These are phyloP conservation scores for Tinea trinotella DNA, from an alignment of 2,888 invertebrate species.

Conservation along the genomic window DNA sequence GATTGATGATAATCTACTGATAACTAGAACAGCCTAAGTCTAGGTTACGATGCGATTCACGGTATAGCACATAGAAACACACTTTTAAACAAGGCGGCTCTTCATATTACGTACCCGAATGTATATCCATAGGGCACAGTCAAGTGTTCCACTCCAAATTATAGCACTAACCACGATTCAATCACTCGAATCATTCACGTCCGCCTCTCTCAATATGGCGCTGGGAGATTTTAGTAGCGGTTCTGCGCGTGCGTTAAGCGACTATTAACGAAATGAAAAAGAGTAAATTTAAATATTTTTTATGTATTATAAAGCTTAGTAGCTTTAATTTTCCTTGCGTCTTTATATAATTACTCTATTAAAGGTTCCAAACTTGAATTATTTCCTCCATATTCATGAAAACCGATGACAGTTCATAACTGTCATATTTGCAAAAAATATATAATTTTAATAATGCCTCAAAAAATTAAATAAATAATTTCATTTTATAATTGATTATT, in stretches of 20 bases:
- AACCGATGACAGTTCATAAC: conserved; percentile 42
- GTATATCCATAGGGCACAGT: conserved; percentile 74
- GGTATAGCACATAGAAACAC: conserved; percentile 35
- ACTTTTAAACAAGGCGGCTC: conserved; percentile 35
- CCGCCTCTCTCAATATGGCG: conserved; percentile 85
- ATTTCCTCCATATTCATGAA: conserved; percentile 54
- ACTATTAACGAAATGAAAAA: conserved; percentile 41
- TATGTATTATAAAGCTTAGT: not conserved
- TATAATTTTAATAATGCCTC: not conserved
- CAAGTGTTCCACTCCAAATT: conserved; percentile 69
- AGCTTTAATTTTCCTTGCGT: not conserved
- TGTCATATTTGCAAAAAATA: not conserved
- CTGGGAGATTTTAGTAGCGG: conserved; percentile 74
- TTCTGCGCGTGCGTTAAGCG: conserved; percentile 71
- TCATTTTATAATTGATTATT: no score
- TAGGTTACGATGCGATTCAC: conserved; percentile 70
- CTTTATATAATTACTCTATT: not conserved
- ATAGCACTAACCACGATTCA: conserved; percentile 70
- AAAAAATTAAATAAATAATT: no score
- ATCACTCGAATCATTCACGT: conserved; percentile 75
- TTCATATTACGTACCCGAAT: conserved; percentile 68
- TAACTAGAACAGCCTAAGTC: conserved; percentile 76
- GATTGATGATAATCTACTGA: conserved; percentile 74
- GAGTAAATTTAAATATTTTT: not conserved
- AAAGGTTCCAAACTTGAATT: conserved; percentile 14